Base-by-base conservation (phyloP, 2,113 vertebrate genomes). In the Nycticryphes semicollaris region DNA sequence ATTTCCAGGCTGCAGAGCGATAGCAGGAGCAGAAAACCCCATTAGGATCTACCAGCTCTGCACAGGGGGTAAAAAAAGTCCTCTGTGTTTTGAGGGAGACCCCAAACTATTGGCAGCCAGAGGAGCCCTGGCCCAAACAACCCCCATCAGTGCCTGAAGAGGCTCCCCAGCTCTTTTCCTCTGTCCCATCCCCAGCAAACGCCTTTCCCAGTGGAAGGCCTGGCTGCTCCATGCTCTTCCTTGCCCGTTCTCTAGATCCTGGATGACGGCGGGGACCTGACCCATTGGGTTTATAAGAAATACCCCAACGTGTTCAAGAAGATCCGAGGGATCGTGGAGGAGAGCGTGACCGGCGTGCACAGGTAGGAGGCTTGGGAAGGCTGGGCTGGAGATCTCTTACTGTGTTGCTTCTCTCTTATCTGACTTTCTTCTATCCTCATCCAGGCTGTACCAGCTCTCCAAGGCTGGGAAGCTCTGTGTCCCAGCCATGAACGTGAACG, bases 221-320 rank as follows among this genome's bases (percentile, higher is more conserved):
- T 97, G 96, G 97, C 85, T 91, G 81, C 93, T 95, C 91, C 95
- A 54, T 97, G 91, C 92, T 96, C 69, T 96, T 75, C 84, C 94
- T 95, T 97, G 89, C 93, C 86, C 95, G 50, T 96, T 95, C 84
- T 83, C 20, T 94, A 99, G 99, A 99, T 99, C 96, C 98, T 99
- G 98, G 99, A 99, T 74, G 99, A 99, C 25, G 99, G 99, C 8
- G 99, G 99, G 84, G 99, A 99, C 96, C 98, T 99, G 97, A 99
- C 99, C 94, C 99, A 99, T 74, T 99, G 99, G 99, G 99, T 99
- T 87, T 99, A 99, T 97, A 99, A 99, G 98, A 99, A 99, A 96
- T 99, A 99, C 85, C 99, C 99, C 94, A 99, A 98, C 14, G 98
- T 99, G 74, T 99, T 99, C 97, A 99, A 99, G 98, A 99, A 99